These are phyloP conservation scores for Aphelenchoides fujianensis DNA, from an alignment of 1,140 invertebrate species.

Conservation along the genomic window DNA sequence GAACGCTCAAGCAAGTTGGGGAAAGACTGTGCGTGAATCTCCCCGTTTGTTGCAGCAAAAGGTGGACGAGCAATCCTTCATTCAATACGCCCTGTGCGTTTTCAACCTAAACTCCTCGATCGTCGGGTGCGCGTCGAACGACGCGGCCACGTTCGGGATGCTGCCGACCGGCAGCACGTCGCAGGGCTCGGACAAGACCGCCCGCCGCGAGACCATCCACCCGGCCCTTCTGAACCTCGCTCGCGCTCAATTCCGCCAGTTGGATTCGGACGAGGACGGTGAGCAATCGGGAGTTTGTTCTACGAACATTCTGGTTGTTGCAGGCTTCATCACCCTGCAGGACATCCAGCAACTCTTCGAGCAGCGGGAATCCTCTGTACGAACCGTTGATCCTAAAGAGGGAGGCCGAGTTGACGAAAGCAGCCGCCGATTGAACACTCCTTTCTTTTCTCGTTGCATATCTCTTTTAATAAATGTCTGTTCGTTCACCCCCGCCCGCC, in stretches of 20 bases:
- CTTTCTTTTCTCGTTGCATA: neutral
- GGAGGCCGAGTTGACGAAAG: conserved; percentile 22
- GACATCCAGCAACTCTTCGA: conserved; percentile 40
- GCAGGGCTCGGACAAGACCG: conserved; percentile 27
- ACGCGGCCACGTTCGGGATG: conserved; percentile 39
- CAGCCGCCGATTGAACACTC: neutral
- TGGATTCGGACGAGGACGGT: no score
- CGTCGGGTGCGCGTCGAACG: conserved; percentile 22
- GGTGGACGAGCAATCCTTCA: conserved; percentile 38
- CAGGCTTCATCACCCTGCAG: conserved; percentile 42
- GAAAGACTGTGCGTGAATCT: conserved; percentile 1
- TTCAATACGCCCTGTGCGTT: conserved; percentile 35
- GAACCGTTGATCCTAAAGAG: conserved; percentile 24
- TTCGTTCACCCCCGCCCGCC: no score
- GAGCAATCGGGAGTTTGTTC: neutral
- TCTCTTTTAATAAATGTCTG: no score
- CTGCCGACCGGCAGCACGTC: conserved; percentile 19
- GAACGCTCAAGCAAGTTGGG: conserved; percentile 30
- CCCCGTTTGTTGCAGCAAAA: conserved; percentile 18
- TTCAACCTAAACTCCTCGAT: conserved; percentile 41
- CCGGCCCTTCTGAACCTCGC: conserved; percentile 22
- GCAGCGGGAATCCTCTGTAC: conserved; percentile 22
- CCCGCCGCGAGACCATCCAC: conserved; percentile 5
- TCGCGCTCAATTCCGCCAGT: conserved; percentile 16
- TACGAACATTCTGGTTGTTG: no score